Conservation (phyloP, 2,113 vertebrate species). For the Xenopus laevis region DNA sequence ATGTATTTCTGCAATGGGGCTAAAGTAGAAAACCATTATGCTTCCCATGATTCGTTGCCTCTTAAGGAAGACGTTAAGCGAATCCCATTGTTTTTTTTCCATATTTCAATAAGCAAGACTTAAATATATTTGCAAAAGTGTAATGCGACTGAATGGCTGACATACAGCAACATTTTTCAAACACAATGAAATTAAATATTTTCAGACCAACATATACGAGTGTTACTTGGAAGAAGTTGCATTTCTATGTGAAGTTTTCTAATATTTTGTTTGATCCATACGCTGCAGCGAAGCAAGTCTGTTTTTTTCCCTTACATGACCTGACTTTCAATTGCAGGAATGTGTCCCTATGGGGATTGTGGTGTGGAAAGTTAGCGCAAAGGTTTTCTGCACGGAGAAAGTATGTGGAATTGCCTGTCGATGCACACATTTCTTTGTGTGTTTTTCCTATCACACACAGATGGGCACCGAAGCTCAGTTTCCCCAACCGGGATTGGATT, state of each 20-base stretch:
- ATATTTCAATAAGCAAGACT: background rate
- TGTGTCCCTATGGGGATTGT: conserved; percentile 22
- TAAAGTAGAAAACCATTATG: too few species aligned
- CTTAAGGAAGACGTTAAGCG: background rate
- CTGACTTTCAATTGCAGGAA: conserved; percentile 31
- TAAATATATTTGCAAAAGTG: background rate
- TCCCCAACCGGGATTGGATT: background rate
- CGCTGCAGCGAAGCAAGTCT: conserved; percentile 7
- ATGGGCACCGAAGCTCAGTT: background rate
- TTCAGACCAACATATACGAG: conserved; percentile 20
- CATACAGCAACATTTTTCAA: conserved; percentile 4
- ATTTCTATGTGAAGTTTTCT: conserved; percentile 9
- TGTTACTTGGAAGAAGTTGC: conserved; percentile 18
- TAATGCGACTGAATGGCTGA: background rate
- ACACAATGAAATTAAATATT: conserved; percentile 23
- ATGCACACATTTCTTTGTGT: background rate
- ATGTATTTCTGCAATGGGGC: too few species aligned
- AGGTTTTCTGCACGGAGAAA: conserved; percentile 7
- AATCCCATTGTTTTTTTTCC: too few species aligned
- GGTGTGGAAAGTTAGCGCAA: conserved; percentile 9
- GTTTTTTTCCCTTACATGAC: conserved; percentile 40
- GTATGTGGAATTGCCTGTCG: conserved; percentile 5
- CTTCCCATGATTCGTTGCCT: background rate
- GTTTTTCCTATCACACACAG: conserved; percentile 9
- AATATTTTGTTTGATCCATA: conserved; percentile 28